Base-by-base conservation (phyloP, 1,140 invertebrate species). In the Pogonus chalceus region DNA sequence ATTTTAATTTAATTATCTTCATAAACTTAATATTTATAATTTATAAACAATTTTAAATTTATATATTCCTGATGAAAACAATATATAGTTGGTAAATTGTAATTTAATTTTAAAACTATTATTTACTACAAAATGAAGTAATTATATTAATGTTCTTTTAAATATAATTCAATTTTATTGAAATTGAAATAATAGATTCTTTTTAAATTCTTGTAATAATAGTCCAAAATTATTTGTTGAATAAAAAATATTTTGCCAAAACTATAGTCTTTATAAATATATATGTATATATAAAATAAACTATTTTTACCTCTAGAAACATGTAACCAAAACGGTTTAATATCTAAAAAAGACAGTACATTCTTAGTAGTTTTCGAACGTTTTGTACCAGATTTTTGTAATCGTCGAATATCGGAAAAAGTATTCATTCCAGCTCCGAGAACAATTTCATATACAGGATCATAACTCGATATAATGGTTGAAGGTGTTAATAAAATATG, bases 391-490 rank as follows among this genome's bases (percentile, higher is more conserved):
- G 70, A 66, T 58, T 73, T 73, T 46, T 74, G 63, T 59, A 72
- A 72, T 22, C 78, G 64, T 21, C 80, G 65, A 16, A 82, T 71
- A 65, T 81, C 79, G 2, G 74, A 75, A 54, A 78, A 80, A 22
- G 71, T 75, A 58, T 82, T 81, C 16, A 65, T 70, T 16, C 79
- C 79, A 1, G 77, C 79, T 18, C 80, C 80, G 1, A 82, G 71
- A 23, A 81, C 80, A 20, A 82, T 75, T 70, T 82, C 79, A 65
- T 82, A 82, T 10, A 78, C 76, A 2, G 76, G 69, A 57, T 77
- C 74, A 10, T 21, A 56, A 9, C 64, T 58, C 10, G 58, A 57
- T 7, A 76, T 67, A 18, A 62, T 58, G 0, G 64, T 52, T 0
- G 69, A 65, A 2, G 73, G 61, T 0, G 79, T 73, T 14, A 83